Conservation (phyloP, 2,113 vertebrate genomes). For the Chelonoidis abingdonii region DNA sequence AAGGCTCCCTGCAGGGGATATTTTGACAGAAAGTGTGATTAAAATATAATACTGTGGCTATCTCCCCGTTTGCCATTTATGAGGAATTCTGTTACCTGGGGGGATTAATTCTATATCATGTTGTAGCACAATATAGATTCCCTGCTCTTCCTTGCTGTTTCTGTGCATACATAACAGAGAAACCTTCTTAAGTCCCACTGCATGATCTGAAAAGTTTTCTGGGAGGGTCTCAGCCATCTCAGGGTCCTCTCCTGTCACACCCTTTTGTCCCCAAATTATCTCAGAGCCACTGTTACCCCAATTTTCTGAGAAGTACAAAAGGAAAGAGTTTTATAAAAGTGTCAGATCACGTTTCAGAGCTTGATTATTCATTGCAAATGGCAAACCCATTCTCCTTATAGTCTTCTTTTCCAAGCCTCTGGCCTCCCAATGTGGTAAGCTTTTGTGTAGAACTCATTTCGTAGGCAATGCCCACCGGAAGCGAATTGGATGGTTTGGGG, state of each 20-base stretch:
- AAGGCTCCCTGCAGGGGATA: constrained; percentile 47
- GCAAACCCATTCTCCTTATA: neutral
- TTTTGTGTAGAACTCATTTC: neutral
- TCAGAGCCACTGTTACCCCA: neutral
- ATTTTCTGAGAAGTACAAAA: constrained; percentile 5
- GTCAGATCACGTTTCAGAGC: neutral
- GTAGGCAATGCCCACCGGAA: neutral
- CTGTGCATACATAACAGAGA: constrained; percentile 36
- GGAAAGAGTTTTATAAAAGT: neutral
- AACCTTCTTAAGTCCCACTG: neutral
- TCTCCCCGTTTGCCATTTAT: constrained; percentile 30
- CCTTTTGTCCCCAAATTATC: constrained; percentile 16
- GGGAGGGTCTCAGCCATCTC: neutral
- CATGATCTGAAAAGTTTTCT: neutral
- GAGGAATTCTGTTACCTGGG: constrained; percentile 40
- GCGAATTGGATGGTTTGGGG: neutral
- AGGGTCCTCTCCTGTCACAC: neutral
- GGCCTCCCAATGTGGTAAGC: neutral
- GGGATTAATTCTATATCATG: constrained; percentile 56
- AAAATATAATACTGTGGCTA: constrained; percentile 41
- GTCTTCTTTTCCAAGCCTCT: too few relatives aligned
- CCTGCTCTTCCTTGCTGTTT: constrained; percentile 10
- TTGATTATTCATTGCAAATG: neutral
- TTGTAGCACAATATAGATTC: constrained; percentile 19
- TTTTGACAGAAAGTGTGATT: constrained; percentile 68